phyloP scores from a whole-genome alignment of 2,797 vertebrate genomes.

The Sebastes diaconus region DNA sequence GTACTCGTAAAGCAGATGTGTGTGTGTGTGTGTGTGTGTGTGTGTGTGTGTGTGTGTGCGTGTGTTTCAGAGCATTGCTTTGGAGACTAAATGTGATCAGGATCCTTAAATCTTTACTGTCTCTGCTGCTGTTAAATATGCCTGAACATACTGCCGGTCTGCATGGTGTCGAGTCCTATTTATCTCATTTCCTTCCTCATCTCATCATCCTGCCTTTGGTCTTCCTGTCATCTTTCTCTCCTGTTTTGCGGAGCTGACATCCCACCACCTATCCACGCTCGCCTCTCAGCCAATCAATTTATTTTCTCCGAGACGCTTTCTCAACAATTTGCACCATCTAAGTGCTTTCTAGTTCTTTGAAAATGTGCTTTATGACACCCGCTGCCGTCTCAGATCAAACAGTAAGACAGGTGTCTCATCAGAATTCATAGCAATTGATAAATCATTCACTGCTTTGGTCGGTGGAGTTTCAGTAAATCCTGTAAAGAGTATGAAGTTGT shows the following conservation, averaged over 20 bases:
- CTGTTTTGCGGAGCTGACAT: background rate
- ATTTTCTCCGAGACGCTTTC: background rate
- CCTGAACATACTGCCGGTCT: background rate
- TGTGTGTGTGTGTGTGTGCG: background rate
- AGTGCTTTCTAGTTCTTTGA: background rate
- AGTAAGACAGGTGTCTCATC: background rate
- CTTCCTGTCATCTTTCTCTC: background rate
- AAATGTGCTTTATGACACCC: background rate
- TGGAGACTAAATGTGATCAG: background rate
- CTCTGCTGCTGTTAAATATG: background rate
- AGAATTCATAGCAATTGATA: background rate
- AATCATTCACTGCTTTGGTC: background rate
- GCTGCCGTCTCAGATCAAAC: background rate
- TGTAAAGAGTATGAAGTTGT: constrained; percentile 17
- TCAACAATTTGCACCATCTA: background rate
- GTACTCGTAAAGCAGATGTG: background rate
- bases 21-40: background rate
- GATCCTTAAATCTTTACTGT: background rate
- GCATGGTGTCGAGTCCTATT: background rate
- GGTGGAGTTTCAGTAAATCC: constrained; percentile 17
- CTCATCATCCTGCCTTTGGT: background rate
- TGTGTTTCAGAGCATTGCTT: background rate
- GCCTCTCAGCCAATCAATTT: background rate
- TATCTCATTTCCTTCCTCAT: background rate
- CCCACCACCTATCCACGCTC: background rate